A percentile compares a stretch with the other conserved stretches of the same genome.
phyloP scores from a whole-genome alignment of 2,888 invertebrate species.

The Adelphocoris suturalis region DNA sequence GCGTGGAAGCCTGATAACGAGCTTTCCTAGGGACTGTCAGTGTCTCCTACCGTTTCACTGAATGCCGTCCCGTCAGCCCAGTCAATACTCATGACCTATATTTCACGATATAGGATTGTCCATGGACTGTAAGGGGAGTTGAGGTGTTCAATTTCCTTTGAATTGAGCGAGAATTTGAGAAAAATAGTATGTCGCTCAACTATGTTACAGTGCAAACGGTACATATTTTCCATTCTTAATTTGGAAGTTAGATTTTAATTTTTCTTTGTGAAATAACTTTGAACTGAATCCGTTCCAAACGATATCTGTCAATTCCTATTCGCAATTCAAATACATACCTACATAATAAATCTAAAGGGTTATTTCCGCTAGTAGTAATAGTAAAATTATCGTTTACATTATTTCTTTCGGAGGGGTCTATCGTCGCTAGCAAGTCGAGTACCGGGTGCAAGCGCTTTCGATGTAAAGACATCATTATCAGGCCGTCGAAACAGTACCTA shows the following conservation, averaged over 20 bases:
- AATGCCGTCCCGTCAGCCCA: constrained; percentile 31
- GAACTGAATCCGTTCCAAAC: not conserved
- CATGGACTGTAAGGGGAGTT: not conserved
- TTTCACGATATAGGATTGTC: constrained; percentile 24
- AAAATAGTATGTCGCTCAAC: not conserved
- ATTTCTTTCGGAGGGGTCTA: too few relatives aligned
- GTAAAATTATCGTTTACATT: too few relatives aligned
- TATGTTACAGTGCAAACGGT: not conserved
- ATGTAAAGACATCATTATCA: too few relatives aligned
- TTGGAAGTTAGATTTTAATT: not conserved
- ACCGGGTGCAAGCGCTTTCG: too few relatives aligned
- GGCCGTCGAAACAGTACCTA: too few relatives aligned
- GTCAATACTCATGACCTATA: constrained; percentile 60
- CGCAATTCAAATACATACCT: too few relatives aligned
- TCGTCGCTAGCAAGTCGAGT: too few relatives aligned
- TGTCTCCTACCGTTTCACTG: constrained; percentile 55
- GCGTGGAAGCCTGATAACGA: constrained; percentile 55
- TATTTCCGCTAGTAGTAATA: too few relatives aligned
- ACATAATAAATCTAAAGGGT: too few relatives aligned
- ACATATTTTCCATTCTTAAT: not conserved
- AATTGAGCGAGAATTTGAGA: not conserved
- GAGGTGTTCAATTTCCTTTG: not conserved
- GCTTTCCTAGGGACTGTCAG: constrained; percentile 53
- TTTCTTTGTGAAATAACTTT: not conserved
- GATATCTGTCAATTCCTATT: not conserved